Evolutionary conservation across 2,113 vertebrate genomes (phyloP).

Genomic region (Anseranas semipalmata): DNA sequence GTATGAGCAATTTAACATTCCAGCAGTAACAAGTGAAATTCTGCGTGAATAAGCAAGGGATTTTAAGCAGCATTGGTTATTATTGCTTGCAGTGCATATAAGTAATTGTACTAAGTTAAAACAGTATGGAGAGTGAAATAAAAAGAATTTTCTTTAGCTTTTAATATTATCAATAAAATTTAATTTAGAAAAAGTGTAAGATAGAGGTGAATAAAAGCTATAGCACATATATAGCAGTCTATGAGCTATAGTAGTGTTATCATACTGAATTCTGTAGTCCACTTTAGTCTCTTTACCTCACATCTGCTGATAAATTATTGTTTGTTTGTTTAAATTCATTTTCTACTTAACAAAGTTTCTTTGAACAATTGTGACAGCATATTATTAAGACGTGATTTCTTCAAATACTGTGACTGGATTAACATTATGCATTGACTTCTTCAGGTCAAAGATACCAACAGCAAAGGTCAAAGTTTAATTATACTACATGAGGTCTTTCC

Average conservation of each 20-base stretch:
- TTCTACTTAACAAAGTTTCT: background rate
- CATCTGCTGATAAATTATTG: background rate
- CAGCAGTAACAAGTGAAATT: background rate
- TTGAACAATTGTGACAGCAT: background rate
- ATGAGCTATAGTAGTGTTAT: background rate
- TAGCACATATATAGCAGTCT: background rate
- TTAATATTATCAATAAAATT: background rate
- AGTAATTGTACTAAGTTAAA: background rate
- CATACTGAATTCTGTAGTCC: background rate
- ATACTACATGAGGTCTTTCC: background rate
- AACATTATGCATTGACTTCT: background rate
- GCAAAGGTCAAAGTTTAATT: conserved; percentile 2
- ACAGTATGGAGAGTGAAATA: background rate
- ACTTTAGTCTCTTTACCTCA: background rate
- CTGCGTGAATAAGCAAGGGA: background rate
- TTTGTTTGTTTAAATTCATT: background rate
- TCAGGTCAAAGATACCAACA: background rate
- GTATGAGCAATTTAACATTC: background rate
- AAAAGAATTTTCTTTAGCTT: background rate
- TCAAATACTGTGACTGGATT: background rate
- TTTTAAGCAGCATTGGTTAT: background rate
- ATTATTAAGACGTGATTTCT: background rate
- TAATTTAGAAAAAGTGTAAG: background rate
- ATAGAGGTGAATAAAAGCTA: background rate
- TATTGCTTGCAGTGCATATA: background rate